These are phyloP conservation scores for Enchytraeus crypticus DNA, from an alignment of 2,888 invertebrate genomes.

Conservation along the genomic window DNA sequence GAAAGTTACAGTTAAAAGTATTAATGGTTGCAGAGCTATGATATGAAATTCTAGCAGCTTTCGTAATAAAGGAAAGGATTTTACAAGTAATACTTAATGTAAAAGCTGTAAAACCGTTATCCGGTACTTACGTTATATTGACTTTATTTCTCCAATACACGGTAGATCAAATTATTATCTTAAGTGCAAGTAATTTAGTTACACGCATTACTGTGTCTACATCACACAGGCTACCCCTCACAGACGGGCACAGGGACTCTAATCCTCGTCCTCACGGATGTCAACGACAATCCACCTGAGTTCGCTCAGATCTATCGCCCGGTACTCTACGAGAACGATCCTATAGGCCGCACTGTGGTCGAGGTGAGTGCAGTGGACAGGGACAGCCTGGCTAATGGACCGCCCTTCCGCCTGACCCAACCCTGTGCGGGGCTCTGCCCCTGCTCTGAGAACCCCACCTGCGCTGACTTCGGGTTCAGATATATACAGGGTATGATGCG, in stretches of 20 bases:
- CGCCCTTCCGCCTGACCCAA: slow-evolving; percentile 65
- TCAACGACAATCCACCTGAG: slow-evolving; percentile 94
- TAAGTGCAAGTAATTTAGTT: too few species aligned
- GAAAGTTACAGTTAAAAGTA: too few species aligned
- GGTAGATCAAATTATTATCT: too few species aligned
- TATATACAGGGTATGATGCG: slow-evolving; percentile 77
- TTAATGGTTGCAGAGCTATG: too few species aligned
- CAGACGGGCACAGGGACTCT: slow-evolving; percentile 76
- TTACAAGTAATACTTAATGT: too few species aligned
- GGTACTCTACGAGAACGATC: slow-evolving; percentile 29
- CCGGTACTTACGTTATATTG: too few species aligned
- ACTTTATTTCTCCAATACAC: too few species aligned
- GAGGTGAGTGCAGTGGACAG: slow-evolving; percentile 36
- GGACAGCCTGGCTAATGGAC: slow-evolving; percentile 40
- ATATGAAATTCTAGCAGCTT: too few species aligned
- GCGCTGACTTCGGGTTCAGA: slow-evolving; percentile 88
- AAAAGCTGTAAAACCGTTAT: too few species aligned
- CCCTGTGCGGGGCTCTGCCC: slow-evolving; percentile 57
- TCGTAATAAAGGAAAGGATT: too few species aligned
- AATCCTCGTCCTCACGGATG: slow-evolving; percentile 82
- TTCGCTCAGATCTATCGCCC: slow-evolving; percentile 58
- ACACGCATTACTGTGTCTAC: too few species aligned
- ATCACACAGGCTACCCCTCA: slow-evolving; percentile 29
- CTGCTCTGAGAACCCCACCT: slow-evolving; percentile 82
- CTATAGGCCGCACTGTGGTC: slow-evolving; percentile 16